Percentiles rank a stretch among this genome's conserved stretches.
Evolutionary conservation across 2,113 vertebrate genomes (phyloP).

Genomic region (Thinocorus orbignyianus): DNA sequence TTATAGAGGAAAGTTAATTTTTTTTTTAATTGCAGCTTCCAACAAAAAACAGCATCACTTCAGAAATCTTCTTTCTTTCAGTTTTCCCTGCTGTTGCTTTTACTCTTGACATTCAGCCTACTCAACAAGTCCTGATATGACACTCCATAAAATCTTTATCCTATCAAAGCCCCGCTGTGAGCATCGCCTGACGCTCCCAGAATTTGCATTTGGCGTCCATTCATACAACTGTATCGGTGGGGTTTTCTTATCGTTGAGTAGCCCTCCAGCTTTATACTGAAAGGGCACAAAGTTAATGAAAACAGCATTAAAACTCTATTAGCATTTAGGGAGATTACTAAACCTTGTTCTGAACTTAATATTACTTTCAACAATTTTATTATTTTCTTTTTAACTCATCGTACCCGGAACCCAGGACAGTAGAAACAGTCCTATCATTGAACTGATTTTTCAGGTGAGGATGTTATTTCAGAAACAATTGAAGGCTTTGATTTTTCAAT

Average conservation of each 20-base stretch:
- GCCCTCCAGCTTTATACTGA: constrained; percentile 49
- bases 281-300: constrained; percentile 72
- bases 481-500: background rate
- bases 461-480: background rate
- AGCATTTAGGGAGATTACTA: constrained; percentile 38
- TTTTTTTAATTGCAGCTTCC: constrained; percentile 27
- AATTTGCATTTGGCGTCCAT: constrained; percentile 62
- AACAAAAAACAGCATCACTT: background rate
- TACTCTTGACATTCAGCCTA: constrained; percentile 58
- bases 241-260: constrained; percentile 58
- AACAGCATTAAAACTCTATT: constrained; percentile 58
- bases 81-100: background rate
- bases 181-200: constrained; percentile 17
- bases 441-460: background rate
- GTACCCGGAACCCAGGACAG: background rate
- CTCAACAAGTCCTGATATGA: constrained; percentile 44
- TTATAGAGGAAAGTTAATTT: background rate
- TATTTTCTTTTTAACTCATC: background rate
- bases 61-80: background rate
- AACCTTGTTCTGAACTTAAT: constrained; percentile 15
- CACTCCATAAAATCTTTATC: constrained; percentile 61
- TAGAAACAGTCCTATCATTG: background rate
- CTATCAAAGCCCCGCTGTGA: constrained; percentile 63
- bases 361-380: background rate
- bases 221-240: background rate